phyloP scores from a whole-genome alignment of 1,140 invertebrate species.

The Pachyrhynchus sulphureomaculatus region DNA sequence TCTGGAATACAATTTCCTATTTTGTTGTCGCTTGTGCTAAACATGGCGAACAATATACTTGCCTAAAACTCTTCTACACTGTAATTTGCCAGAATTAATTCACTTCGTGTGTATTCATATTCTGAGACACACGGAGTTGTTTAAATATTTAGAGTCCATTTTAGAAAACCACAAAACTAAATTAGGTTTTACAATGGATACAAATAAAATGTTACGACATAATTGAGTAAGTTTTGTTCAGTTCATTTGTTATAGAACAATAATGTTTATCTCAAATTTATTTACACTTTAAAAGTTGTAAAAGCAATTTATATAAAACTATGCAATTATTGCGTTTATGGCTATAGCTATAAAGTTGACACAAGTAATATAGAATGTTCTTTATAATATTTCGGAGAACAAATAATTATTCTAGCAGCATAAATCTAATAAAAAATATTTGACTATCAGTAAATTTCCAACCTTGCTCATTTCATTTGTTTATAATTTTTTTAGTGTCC shows the following conservation, averaged over 20 bases:
- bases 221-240: not conserved
- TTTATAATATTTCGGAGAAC: no score
- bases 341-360: no score
- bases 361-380: no score
- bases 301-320: no score
- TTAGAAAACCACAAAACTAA: constrained; percentile 3
- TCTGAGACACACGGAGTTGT: constrained; percentile 7
- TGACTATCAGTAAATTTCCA: no score
- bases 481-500: no score
- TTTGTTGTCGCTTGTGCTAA: not conserved
- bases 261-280: no score
- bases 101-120: constrained; percentile 8
- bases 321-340: no score
- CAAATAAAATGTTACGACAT: constrained; percentile 8
- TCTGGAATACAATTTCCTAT: not conserved
- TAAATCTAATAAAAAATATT: no score
- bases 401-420: no score
- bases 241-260: constrained; percentile 2
- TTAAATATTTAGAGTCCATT: constrained; percentile 21
- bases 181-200: constrained; percentile 8
- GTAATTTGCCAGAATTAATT: constrained; percentile 19
- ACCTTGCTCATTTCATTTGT: no score
- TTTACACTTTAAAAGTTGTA: no score
- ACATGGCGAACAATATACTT: not conserved
- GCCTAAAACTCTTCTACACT: not conserved